Conservation (phyloP, 2,888 invertebrate species). For the Pimpla rufipes region DNA sequence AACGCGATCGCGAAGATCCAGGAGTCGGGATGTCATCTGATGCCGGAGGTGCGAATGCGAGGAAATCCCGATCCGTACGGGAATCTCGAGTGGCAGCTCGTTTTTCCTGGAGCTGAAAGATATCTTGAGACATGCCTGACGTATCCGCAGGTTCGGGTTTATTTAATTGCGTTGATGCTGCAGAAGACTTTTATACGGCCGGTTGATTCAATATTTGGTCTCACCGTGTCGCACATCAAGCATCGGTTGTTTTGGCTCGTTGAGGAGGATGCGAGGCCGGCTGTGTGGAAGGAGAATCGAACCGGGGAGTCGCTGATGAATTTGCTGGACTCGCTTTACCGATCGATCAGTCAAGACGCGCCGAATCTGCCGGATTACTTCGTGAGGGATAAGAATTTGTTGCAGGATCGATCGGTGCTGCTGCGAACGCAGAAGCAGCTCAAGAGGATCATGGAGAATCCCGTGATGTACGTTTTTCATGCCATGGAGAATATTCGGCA, state of each 20-base stretch:
- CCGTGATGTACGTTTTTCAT: conserved; percentile 90
- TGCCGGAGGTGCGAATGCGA: conserved; percentile 89
- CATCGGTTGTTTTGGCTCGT: conserved; percentile 92
- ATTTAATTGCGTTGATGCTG: conserved; percentile 89
- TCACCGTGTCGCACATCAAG: conserved; percentile 91
- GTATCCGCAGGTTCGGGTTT: conserved; percentile 90
- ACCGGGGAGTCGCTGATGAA: conserved; percentile 89
- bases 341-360: conserved; percentile 87
- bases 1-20: conserved; percentile 89
- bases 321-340: conserved; percentile 89
- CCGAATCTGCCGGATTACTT: conserved; percentile 90
- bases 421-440: conserved; percentile 89
- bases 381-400: conserved; percentile 90
- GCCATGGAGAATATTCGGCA: conserved; percentile 90
- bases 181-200: conserved; percentile 91
- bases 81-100: conserved; percentile 92
- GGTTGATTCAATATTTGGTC: conserved; percentile 88
- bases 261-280: conserved; percentile 88
- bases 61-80: conserved; percentile 86
- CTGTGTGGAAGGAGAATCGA: conserved; percentile 91
- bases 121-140: conserved; percentile 91
- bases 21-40: conserved; percentile 89
- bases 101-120: conserved; percentile 92
- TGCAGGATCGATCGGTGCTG: conserved; percentile 89
- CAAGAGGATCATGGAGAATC: conserved; percentile 90